A percentile compares a stretch with the other conserved stretches of the same genome.
phyloP scores from a whole-genome alignment of 2,113 vertebrate species.

The Dinomys branickii region DNA sequence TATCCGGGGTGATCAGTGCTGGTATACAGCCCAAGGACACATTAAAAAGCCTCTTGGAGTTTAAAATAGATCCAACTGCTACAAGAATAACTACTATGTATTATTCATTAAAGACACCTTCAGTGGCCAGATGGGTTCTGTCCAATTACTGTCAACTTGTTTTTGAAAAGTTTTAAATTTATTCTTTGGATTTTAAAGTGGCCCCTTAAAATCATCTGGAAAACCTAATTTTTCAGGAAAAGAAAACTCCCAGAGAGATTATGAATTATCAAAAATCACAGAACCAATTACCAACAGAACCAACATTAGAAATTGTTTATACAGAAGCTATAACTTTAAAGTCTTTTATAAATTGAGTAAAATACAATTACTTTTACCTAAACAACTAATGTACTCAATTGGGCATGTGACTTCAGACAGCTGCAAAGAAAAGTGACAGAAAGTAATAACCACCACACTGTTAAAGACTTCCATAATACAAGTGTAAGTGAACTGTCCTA shows the following conservation, averaged over 20 bases:
- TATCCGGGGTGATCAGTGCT: neutral
- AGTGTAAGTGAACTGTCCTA: neutral
- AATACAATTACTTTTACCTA: constrained; percentile 42
- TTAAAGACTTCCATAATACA: neutral
- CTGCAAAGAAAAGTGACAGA: constrained; percentile 17
- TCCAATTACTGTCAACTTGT: constrained; percentile 48
- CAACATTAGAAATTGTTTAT: constrained; percentile 50
- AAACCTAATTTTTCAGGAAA: constrained; percentile 52
- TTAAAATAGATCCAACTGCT: constrained; percentile 17
- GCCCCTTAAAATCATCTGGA: constrained; percentile 57
- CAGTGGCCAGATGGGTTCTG: neutral
- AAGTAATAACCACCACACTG: constrained; percentile 2
- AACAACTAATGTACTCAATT: neutral
- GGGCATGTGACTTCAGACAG: neutral
- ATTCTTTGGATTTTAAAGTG: constrained; percentile 57
- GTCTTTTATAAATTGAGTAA: constrained; percentile 42
- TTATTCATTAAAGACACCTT: neutral
- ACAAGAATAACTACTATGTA: constrained; percentile 13
- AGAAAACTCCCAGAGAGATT: constrained; percentile 40
- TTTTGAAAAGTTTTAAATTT: constrained; percentile 64
- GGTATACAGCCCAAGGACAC: neutral
- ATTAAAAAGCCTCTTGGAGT: neutral
- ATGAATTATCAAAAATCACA: constrained; percentile 37
- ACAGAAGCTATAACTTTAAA: constrained; percentile 38
- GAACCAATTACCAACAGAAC: constrained; percentile 51